phyloP scores from a whole-genome alignment of 2,113 vertebrate genomes.

The Rhegmatorhina hoffmannsi region DNA sequence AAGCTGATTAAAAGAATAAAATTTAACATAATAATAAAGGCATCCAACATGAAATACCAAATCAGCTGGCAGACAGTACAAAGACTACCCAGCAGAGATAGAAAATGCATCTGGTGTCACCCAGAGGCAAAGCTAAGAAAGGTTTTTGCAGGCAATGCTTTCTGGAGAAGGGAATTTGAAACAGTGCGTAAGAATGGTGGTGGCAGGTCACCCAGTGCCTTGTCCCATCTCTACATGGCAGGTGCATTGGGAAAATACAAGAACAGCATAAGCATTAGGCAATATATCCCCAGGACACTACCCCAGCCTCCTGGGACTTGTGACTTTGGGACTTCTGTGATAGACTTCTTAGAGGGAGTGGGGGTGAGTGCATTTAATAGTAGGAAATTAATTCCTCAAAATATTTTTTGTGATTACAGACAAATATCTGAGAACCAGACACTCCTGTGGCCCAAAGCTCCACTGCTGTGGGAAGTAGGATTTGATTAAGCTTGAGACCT shows the following conservation, averaged over 20 bases:
- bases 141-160: not conserved
- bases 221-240: not conserved
- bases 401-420: not conserved
- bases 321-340: not conserved
- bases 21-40: not conserved
- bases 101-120: not conserved
- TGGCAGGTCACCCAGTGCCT: not conserved
- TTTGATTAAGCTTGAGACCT: not conserved
- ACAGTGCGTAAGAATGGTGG: not conserved
- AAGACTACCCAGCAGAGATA: not conserved
- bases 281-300: not conserved
- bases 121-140: not conserved
- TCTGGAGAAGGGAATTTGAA: not conserved
- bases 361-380: not conserved
- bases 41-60: not conserved
- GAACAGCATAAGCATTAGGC: not conserved
- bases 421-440: not conserved
- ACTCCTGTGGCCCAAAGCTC: fast-evolving
- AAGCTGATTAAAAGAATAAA: not conserved
- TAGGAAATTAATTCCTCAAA: not conserved
- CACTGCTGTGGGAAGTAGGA: not conserved
- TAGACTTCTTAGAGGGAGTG: not conserved
- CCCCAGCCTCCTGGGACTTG: not conserved
- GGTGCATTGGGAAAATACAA: not conserved
- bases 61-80: not conserved